These are phyloP conservation scores for Cyanocitta stelleri DNA, from an alignment of 2,113 vertebrate genomes.

Conservation along the genomic window DNA sequence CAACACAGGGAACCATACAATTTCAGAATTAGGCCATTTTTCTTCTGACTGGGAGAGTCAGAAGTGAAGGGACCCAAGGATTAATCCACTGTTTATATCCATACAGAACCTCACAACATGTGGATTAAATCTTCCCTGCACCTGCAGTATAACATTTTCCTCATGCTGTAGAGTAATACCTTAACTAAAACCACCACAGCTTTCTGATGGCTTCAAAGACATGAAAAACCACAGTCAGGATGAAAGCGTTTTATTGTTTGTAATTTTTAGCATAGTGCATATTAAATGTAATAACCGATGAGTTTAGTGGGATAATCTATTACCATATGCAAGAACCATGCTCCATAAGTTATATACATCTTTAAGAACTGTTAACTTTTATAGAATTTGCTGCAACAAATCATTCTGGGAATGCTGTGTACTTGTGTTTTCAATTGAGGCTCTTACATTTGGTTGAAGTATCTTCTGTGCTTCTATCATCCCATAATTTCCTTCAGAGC, in stretches of 20 bases:
- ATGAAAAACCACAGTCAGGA: not conserved
- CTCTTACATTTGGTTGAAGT: conserved; percentile 8
- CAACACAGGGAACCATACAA: not conserved
- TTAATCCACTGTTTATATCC: conserved; percentile 36
- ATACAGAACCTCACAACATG: conserved; percentile 25
- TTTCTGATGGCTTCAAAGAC: conserved; percentile 60
- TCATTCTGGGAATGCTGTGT: not conserved
- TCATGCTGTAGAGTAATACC: conserved; percentile 25
- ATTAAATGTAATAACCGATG: conserved; percentile 64
- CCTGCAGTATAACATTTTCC: conserved; percentile 56
- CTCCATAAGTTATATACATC: conserved; percentile 1
- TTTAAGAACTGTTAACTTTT: conserved; percentile 48
- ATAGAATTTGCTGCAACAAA: conserved; percentile 42
- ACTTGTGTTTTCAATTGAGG: conserved; percentile 28
- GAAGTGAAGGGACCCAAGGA: conserved; percentile 12
- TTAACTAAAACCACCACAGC: conserved; percentile 48
- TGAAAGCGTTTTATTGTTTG: conserved; percentile 66
- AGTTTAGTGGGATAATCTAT: conserved; percentile 39
- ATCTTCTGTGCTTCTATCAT: conserved; percentile 42
- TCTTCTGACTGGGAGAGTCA: conserved; percentile 10
- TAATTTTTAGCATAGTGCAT: conserved; percentile 33
- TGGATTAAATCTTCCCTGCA: conserved; percentile 61
- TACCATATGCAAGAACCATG: conserved; percentile 31
- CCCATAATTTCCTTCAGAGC: conserved; percentile 49
- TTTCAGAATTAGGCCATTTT: conserved; percentile 7